Conservation (phyloP, 2,113 vertebrate species). For the Daboia siamensis region DNA sequence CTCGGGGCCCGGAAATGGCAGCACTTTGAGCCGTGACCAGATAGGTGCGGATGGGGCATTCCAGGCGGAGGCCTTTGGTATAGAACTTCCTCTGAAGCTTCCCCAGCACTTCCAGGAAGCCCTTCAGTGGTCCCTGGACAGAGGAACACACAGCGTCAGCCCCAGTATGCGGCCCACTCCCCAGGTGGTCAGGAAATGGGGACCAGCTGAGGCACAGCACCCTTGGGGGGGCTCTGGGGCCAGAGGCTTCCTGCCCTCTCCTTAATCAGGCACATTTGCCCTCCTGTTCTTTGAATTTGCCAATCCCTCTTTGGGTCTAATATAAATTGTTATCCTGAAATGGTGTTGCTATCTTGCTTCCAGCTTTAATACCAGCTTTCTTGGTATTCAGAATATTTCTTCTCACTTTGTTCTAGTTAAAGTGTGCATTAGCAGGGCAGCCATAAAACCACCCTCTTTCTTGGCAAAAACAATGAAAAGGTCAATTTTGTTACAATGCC, state of each 20-base stretch:
- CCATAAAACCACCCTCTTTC: background rate
- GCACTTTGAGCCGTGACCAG: slow-evolving; percentile 90
- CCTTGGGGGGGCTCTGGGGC: background rate
- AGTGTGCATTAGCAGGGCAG: background rate
- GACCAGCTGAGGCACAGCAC: background rate
- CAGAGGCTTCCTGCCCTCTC: background rate
- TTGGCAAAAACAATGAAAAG: background rate
- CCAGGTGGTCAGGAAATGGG: background rate
- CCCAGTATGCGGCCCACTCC: background rate
- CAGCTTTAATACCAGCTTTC: background rate
- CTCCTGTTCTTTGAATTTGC: background rate
- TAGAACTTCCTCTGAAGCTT: slow-evolving; percentile 95
- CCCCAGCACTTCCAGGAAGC: slow-evolving; percentile 90
- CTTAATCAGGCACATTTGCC: background rate
- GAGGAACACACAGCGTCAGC: background rate
- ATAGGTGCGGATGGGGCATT: slow-evolving; percentile 94
- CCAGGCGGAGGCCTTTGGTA: slow-evolving; percentile 85
- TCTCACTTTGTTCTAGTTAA: background rate
- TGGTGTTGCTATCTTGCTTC: background rate
- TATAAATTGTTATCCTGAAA: background rate
- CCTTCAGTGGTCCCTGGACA: slow-evolving; percentile 86
- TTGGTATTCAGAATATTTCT: background rate
- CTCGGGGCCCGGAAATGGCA: slow-evolving; percentile 89
- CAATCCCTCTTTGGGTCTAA: background rate
- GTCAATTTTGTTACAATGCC: background rate